These are phyloP conservation scores for Amblyopsis hoosieri DNA, from an alignment of 2,797 vertebrate genomes.

Conservation along the genomic window DNA sequence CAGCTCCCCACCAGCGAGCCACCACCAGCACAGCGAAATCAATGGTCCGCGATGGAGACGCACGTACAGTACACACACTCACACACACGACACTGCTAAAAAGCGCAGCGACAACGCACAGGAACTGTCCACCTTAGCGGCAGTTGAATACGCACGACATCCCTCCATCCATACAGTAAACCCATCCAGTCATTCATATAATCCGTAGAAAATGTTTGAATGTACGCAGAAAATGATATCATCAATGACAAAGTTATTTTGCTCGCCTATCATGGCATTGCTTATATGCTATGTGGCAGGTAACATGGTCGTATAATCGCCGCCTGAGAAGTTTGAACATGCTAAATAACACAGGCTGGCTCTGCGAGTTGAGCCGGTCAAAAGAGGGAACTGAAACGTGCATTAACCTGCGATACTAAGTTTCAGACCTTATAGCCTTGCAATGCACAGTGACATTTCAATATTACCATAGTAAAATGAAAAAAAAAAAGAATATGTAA, in stretches of 20 bases:
- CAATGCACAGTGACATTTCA: constrained; percentile 24
- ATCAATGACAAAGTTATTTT: constrained; percentile 19
- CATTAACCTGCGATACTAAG: constrained; percentile 36
- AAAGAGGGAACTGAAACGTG: constrained; percentile 7
- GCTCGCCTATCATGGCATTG: constrained; percentile 4
- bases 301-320: neutral
- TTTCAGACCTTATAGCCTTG: constrained; percentile 52
- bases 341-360: neutral
- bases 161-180: neutral
- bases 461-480: constrained; percentile 15
- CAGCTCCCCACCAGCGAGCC: constrained; percentile 53
- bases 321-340: neutral
- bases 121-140: constrained; percentile 59
- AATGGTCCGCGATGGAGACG: too few relatives aligned
- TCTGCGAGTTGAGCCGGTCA: neutral
- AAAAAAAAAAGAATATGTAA: neutral
- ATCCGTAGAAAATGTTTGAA: neutral
- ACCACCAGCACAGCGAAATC: too few relatives aligned
- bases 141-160: neutral
- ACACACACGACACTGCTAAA: too few relatives aligned
- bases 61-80: too few relatives aligned
- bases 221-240: neutral
- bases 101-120: constrained; percentile 30
- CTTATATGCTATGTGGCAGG: constrained; percentile 7
- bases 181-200: neutral